Evolutionary conservation across 2,888 invertebrate species (phyloP).

Genomic region (Xestoiulus laeticollis): DNA sequence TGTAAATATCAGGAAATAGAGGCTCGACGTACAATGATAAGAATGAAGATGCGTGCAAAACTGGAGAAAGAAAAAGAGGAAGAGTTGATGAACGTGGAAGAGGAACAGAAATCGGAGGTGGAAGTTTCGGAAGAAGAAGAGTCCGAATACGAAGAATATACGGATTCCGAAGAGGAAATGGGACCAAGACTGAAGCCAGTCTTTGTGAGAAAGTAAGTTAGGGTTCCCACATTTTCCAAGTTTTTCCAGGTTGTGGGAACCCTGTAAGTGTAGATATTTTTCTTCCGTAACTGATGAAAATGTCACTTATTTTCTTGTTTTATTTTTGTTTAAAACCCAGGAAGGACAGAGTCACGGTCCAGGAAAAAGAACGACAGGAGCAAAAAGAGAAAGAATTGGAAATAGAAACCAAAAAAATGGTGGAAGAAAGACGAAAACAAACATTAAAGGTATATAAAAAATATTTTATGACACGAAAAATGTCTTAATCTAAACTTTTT

Average conservation of each 20-base stretch:
- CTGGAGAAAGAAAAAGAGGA: conserved; percentile 61
- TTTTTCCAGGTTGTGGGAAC: no score
- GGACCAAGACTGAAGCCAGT: conserved; percentile 93
- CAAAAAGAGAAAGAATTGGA: conserved; percentile 85
- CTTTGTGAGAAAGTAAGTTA: conserved; percentile 82
- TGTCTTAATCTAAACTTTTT: neutral
- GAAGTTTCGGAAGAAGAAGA: conserved; percentile 58
- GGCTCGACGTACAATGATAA: conserved; percentile 75
- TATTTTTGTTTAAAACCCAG: conserved; percentile 59
- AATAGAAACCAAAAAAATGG: conserved; percentile 81
- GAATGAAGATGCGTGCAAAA: conserved; percentile 69
- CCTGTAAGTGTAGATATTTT: conserved; percentile 44
- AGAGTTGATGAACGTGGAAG: conserved; percentile 76
- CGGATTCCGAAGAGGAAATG: conserved; percentile 78
- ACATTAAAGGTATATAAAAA: conserved; percentile 74
- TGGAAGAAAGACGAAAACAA: conserved; percentile 87
- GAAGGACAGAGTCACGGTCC: conserved; percentile 91
- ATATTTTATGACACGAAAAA: neutral
- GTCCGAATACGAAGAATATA: conserved; percentile 85
- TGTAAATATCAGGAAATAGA: conserved; percentile 74
- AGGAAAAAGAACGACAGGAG: conserved; percentile 90
- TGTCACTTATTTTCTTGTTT: neutral
- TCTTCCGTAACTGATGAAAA: neutral
- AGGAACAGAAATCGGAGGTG: conserved; percentile 68
- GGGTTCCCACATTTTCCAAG: no score